Evolutionary conservation across 2,888 invertebrate species (phyloP), one percentile per base, ranked within the genome.

Genomic region (Acanthoscelides obtectus): DNA sequence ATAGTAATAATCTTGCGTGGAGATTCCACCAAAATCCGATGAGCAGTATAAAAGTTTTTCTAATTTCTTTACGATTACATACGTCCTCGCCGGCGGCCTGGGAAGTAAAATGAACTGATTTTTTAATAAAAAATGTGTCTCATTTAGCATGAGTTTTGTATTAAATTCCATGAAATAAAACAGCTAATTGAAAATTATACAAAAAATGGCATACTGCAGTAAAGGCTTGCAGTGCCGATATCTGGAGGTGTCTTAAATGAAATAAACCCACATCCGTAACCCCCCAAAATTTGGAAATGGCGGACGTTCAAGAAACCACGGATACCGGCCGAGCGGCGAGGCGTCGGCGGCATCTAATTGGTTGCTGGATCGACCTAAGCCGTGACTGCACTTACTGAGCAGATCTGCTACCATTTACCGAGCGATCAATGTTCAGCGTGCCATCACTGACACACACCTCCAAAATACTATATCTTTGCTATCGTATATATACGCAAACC

Each of bases 321-420:
- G 81, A 83, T 86, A 86, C 76, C 86, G 69, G 74, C 86, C 88
- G 88, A 87, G 88, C 88, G 86, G 77, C 78, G 84, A 70, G 84
- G 87, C 88, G 86, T 86, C 88, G 87, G 86, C 86, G 86, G 86
- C 82, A 85, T 84, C 86, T 85, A 3, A 86, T 86, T 87, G 88
- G 87, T 88, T 88, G 86, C 87, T 87, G 87, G 87, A 88, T 87
- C 87, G 87, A 88, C 87, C 87, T 75, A 12, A 45, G 45, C 45
- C 86, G 88, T 89, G 88, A 89, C 87, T 88, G 88, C 88, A 88
- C 88, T 78, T 86, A 88, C 89, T 89, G 88, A 89, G 88, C 89
- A 89, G 89, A 89, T 89, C 89, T 87, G 89, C 88, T 86, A 87
- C 86, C 25, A 83, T 82, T 80, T 82, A 73, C 72, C 69, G 77